These are phyloP conservation scores for Folsomia candida DNA, from an alignment of 2,888 invertebrate species.

Conservation along the genomic window DNA sequence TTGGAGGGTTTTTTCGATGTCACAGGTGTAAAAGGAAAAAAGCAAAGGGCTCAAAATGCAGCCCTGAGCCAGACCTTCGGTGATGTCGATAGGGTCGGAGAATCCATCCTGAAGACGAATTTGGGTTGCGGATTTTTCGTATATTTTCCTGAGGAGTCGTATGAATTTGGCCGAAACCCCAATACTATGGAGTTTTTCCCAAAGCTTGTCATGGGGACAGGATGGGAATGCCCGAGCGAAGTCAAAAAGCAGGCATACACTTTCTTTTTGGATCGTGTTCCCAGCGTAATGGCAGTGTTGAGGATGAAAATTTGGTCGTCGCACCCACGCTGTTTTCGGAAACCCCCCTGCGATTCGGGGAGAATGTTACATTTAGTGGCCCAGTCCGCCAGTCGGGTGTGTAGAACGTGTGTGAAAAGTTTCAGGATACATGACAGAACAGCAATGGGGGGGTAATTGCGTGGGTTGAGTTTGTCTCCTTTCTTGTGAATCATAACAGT, in stretches of 20 bases:
- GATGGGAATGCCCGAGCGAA: conserved; percentile 28
- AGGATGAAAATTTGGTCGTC: conserved; percentile 48
- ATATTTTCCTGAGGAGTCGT: conserved; percentile 12
- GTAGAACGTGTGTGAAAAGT: too few species aligned
- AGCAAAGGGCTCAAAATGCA: conserved; percentile 26
- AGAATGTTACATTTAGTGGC: conserved; percentile 38
- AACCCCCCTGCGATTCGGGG: conserved; percentile 50
- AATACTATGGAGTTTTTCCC: conserved; percentile 17
- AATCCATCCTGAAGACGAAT: background rate
- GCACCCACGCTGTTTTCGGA: conserved; percentile 38
- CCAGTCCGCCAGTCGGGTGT: conserved; percentile 36
- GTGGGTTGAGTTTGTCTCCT: too few species aligned
- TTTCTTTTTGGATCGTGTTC: conserved; percentile 8
- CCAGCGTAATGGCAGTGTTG: conserved; percentile 27
- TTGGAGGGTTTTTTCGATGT: conserved; percentile 19
- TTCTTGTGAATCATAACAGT: too few species aligned
- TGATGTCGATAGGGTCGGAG: background rate
- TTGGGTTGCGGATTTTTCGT: background rate
- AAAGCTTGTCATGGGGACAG: conserved; percentile 19
- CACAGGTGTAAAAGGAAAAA: conserved; percentile 26
- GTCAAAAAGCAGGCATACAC: conserved; percentile 31
- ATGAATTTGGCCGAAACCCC: conserved; percentile 21
- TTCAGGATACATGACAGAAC: too few species aligned
- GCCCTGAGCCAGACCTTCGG: conserved; percentile 2
- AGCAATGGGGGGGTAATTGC: too few species aligned